These are phyloP conservation scores for Catostylus mosaicus DNA, from an alignment of 30 jellyfish, hydroid and myxozoan species.

Conservation along the genomic window DNA sequence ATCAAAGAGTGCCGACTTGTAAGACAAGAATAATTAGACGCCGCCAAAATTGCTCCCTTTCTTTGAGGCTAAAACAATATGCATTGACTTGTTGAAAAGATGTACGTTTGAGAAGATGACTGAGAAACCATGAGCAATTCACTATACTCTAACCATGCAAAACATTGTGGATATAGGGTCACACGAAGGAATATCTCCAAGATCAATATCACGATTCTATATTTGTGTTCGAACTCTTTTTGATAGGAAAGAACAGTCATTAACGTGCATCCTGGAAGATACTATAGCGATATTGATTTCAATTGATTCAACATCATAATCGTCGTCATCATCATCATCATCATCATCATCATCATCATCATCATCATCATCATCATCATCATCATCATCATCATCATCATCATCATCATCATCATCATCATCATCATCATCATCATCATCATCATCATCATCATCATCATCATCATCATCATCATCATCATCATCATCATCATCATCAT, in stretches of 20 bases:
- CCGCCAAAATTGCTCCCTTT: conserved; percentile 56
- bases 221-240: background rate
- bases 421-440: too few relatives aligned
- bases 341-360: background rate
- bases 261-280: background rate
- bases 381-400: too few relatives aligned
- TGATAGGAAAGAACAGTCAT: too few relatives aligned
- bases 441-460: too few relatives aligned
- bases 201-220: background rate
- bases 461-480: conserved; percentile 2
- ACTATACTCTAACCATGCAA: background rate
- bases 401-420: too few relatives aligned
- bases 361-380: too few relatives aligned
- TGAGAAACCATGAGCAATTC: background rate
- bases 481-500: background rate
- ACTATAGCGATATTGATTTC: background rate
- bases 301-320: background rate
- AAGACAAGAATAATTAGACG: conserved; percentile 39
- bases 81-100: conserved; percentile 3
- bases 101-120: background rate
- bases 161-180: background rate
- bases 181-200: background rate
- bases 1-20: conserved; percentile 62
- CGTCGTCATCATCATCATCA: background rate
- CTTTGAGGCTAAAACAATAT: conserved; percentile 30